Evolutionary conservation across 2,888 invertebrate species (phyloP).

Genomic region (Oxystoma pomonae): DNA sequence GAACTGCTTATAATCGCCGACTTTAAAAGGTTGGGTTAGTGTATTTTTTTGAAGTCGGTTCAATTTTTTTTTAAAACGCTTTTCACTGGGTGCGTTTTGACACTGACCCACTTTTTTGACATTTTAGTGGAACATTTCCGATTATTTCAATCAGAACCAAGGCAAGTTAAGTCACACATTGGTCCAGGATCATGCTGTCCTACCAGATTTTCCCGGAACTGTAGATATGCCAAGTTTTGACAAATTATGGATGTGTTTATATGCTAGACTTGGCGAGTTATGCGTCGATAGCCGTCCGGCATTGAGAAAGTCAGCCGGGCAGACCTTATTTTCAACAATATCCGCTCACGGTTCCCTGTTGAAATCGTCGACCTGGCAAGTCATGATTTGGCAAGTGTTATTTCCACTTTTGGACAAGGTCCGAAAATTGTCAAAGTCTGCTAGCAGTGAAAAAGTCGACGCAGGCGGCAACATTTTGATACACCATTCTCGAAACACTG

Average conservation of each 20-base stretch:
- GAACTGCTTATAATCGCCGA: no score
- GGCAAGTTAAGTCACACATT: slow-evolving; percentile 74
- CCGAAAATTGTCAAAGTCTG: slow-evolving; percentile 65
- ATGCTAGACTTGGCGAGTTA: slow-evolving; percentile 79
- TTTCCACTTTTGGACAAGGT: slow-evolving; percentile 95
- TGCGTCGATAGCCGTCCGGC: slow-evolving; percentile 95
- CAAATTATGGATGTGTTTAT: slow-evolving; percentile 94
- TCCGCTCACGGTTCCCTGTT: slow-evolving; percentile 91
- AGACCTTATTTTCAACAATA: slow-evolving; percentile 96
- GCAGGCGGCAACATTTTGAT: slow-evolving; percentile 90
- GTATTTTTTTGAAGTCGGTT: no score
- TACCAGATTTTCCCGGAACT: slow-evolving; percentile 80
- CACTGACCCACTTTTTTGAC: no score
- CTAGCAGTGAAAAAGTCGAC: slow-evolving; percentile 77
- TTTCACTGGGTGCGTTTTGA: no score
- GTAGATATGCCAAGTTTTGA: slow-evolving; percentile 86
- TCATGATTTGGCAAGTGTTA: slow-evolving; percentile 90
- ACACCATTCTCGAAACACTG: slow-evolving; percentile 96
- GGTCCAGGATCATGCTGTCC: slow-evolving; percentile 68
- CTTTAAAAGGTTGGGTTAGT: no score
- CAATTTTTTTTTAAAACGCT: no score
- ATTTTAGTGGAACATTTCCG: slow-evolving; percentile 95
- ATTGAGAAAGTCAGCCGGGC: slow-evolving; percentile 94
- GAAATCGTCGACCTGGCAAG: slow-evolving; percentile 87
- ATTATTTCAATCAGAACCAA: slow-evolving; percentile 94